These are phyloP conservation scores for Eugnorisma glareosa DNA, from an alignment of 2,888 invertebrate genomes.

Conservation along the genomic window DNA sequence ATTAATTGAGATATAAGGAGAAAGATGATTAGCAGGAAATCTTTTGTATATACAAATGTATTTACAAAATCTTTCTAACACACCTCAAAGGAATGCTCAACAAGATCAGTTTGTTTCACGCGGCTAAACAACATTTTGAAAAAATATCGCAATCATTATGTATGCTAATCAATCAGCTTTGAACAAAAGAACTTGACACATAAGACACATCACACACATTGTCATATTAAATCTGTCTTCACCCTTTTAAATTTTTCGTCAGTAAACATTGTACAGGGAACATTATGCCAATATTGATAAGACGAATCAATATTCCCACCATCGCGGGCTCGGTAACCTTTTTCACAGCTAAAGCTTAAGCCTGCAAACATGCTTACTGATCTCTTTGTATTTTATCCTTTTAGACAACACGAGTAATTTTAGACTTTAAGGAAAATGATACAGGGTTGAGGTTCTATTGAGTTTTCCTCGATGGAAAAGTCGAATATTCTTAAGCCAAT, in stretches of 20 bases:
- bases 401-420: constrained; percentile 42
- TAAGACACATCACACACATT: constrained; percentile 23
- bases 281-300: constrained; percentile 82
- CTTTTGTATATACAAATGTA: background rate
- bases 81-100: background rate
- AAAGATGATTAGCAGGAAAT: background rate
- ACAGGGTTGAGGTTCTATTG: constrained; percentile 44
- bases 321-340: constrained; percentile 77
- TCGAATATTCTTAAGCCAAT: constrained; percentile 80
- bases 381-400: constrained; percentile 77
- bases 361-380: constrained; percentile 79
- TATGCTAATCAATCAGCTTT: constrained; percentile 19
- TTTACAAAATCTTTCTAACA: background rate
- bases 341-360: constrained; percentile 78
- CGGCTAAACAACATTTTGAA: background rate
- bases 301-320: constrained; percentile 83
- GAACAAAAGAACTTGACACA: constrained; percentile 20
- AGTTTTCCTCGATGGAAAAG: constrained; percentile 65
- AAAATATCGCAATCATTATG: background rate
- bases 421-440: constrained; percentile 16
- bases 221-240: constrained; percentile 40
- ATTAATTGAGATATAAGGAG: background rate
- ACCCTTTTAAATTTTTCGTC: constrained; percentile 43
- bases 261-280: constrained; percentile 69
- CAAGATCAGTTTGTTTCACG: background rate